phyloP scores from a whole-genome alignment of 2,888 invertebrate species.

The Heliconius ismenius region DNA sequence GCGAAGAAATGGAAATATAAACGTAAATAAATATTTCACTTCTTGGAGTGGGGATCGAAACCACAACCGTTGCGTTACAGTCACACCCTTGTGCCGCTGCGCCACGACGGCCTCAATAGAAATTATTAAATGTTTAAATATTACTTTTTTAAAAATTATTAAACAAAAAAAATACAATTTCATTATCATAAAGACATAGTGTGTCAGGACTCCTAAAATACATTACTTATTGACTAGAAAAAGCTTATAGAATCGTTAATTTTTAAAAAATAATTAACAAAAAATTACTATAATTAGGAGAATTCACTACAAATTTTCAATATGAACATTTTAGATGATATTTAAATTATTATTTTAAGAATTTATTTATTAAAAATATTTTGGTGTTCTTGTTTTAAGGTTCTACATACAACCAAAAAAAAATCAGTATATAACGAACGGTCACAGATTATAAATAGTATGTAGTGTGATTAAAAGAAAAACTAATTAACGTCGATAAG shows the following conservation, averaged over 20 bases:
- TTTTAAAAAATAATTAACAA: conserved; percentile 23
- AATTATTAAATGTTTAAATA: too few species aligned
- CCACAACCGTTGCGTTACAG: too few species aligned
- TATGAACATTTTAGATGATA: not conserved
- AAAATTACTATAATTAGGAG: conserved; percentile 6
- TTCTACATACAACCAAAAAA: not conserved
- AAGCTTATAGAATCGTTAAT: conserved; percentile 36
- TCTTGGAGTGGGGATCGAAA: too few species aligned
- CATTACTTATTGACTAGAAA: conserved; percentile 36
- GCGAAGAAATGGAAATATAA: too few species aligned
- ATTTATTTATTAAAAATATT: conserved; percentile 2
- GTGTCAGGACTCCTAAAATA: conserved; percentile 18
- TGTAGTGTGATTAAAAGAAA: not conserved
- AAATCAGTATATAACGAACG: not conserved
- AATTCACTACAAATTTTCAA: conserved; percentile 1
- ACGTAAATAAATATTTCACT: too few species aligned
- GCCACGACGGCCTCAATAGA: not conserved
- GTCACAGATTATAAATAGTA: not conserved
- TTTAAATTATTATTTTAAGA: conserved; percentile 14
- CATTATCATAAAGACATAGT: not conserved
- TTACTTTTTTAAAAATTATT: too few species aligned
- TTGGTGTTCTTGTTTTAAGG: conserved; percentile 11
- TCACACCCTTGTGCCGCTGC: too few species aligned
- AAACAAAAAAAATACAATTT: too few species aligned
- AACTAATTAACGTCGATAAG: not conserved